These are phyloP conservation scores for Enchytraeus crypticus DNA, from an alignment of 2,888 invertebrate genomes.

Conservation along the genomic window DNA sequence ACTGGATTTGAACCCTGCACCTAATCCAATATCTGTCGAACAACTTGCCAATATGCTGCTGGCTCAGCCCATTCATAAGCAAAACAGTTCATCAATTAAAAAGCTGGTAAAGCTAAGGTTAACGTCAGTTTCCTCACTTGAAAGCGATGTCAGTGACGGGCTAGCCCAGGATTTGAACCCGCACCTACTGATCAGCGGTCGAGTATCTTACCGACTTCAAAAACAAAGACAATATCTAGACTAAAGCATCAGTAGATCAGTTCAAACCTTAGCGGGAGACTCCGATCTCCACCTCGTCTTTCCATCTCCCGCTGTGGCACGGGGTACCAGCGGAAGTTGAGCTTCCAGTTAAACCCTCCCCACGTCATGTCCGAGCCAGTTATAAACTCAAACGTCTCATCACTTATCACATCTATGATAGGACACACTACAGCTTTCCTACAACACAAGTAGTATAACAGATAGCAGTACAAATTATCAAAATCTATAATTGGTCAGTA, in stretches of 20 bases:
- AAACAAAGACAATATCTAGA: no score
- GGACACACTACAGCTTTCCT: constrained; percentile 86
- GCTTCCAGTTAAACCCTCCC: constrained; percentile 99
- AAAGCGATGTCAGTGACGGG: no score
- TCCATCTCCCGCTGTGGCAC: constrained; percentile 95
- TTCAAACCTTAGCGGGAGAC: constrained; percentile 67
- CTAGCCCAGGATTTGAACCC: no score
- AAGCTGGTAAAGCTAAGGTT: no score
- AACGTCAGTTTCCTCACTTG: no score
- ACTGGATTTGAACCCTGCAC: no score
- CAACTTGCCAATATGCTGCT: no score
- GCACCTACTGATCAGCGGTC: no score
- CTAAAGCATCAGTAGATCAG: not conserved
- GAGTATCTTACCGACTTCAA: no score
- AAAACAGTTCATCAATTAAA: no score
- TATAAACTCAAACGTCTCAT: constrained; percentile 97
- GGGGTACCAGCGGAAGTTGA: constrained; percentile 97
- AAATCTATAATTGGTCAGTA: not conserved
- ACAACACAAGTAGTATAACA: constrained; percentile 9
- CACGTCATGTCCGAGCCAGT: constrained; percentile 98
- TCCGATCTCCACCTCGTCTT: constrained; percentile 81
- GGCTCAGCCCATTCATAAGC: no score
- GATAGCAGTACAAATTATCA: not conserved
- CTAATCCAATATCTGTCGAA: no score
- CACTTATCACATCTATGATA: constrained; percentile 96